Base-by-base conservation (phyloP, 30 jellyfish, hydroid and myxozoan species). In the Cassiopea andromeda region DNA sequence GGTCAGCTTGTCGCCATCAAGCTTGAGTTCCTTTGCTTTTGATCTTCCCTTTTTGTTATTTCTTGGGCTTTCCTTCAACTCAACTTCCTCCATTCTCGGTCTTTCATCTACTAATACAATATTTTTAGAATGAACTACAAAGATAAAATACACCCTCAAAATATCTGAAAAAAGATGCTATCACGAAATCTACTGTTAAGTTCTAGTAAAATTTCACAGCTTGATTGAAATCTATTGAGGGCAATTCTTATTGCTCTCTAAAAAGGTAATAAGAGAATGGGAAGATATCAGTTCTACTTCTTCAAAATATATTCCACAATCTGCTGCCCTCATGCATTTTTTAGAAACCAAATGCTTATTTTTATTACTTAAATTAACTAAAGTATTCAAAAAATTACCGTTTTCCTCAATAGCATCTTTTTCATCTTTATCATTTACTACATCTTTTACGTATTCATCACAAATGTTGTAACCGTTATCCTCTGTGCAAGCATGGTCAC, bases 401-500 rank as follows among this genome's bases (percentile, higher is more conserved):
- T 72, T 49, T 49, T 60, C 50, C 48, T 60, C 69, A 66, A 77
- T 87, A 4, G 57, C 43, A 73, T 77, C 94, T 73, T 73, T 77
- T 47, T 87, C 94, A 38, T 87, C 94, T 77, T 67, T 69, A 17
- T 87, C 90, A 60, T 77, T 47, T 38, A 69, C 60, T 70, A 46
- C 71, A 2, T 38, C 78, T 47, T 64, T 69, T 16, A 71, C 86
- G n/a, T 49, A 67, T 48, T 80, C 95, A 78, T 12, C 74, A 1
- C 84, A n/a, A 1, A 49, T 77, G 16, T 48, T 78, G 46, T 59
- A 66, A n/a, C 50, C 87, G 43, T 18, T 48, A 5, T 81, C 87
- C n/a, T 75, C 89, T 43, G 48, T 85, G 69, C 78, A 86, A n/a
- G 67, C 90, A 17, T 73, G 82, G 8, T 94, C 97, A 38, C 57